Percentiles rank a stretch among this genome's conserved stretches.
These are phyloP conservation scores for Acestrorhynchus altus DNA, from an alignment of 2,797 vertebrate species.

Conservation along the genomic window DNA sequence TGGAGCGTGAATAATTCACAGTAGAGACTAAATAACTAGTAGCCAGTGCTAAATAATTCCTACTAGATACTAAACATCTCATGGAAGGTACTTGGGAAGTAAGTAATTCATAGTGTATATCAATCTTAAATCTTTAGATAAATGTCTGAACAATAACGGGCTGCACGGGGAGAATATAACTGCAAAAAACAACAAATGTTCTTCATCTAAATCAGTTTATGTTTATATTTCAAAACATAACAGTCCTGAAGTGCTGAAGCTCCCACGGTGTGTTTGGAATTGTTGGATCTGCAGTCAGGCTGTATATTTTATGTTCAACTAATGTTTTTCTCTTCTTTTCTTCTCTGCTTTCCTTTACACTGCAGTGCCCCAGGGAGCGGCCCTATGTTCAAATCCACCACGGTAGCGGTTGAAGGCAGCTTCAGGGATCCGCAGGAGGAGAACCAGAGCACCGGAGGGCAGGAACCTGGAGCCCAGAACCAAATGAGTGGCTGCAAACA, in stretches of 20 bases:
- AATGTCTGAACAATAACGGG: no score
- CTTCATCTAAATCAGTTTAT: not conserved
- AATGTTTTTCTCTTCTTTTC: not conserved
- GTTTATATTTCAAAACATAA: no score
- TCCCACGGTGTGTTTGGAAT: not conserved
- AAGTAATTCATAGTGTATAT: no score
- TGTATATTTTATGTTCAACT: not conserved
- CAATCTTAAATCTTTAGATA: no score
- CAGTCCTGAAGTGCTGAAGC: not conserved
- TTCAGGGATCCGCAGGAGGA: slow-evolving; percentile 56
- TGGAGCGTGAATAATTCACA: no score
- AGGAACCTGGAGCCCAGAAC: slow-evolving; percentile 53
- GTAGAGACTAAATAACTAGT: no score
- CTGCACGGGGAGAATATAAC: no score
- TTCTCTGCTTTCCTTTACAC: slow-evolving; percentile 25
- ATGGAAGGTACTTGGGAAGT: no score
- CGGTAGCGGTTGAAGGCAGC: slow-evolving; percentile 87
- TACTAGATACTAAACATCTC: no score
- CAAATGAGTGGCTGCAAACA: slow-evolving; percentile 46
- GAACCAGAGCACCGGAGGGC: slow-evolving; percentile 40
- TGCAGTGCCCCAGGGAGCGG: slow-evolving; percentile 93
- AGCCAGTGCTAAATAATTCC: no score
- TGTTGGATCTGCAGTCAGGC: not conserved
- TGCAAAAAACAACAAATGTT: no score
- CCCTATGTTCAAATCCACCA: slow-evolving; percentile 98